These are phyloP conservation scores for Drosophila eohydei DNA, from an alignment of 2,888 invertebrate genomes.

Conservation along the genomic window DNA sequence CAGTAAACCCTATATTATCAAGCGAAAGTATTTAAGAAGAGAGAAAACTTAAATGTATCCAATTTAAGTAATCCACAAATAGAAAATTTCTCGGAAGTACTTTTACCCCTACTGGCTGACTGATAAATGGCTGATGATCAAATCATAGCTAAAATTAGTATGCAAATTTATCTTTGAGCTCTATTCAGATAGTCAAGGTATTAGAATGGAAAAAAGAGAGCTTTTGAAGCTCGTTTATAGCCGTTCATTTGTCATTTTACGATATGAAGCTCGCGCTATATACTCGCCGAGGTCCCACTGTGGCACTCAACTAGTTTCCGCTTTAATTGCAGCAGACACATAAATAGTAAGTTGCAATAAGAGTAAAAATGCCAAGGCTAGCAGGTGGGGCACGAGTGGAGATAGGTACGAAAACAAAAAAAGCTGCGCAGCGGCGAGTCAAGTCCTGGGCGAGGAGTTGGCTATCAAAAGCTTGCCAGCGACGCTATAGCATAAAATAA, in stretches of 20 bases:
- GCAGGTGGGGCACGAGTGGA: constrained; percentile 13
- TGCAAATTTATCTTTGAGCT: neutral
- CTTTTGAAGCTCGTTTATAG: neutral
- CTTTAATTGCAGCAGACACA: constrained; percentile 83
- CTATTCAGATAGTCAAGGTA: no score
- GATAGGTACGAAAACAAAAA: constrained; percentile 16
- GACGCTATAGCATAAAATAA: constrained; percentile 75
- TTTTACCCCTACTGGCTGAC: neutral
- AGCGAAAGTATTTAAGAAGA: neutral
- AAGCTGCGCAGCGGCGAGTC: constrained; percentile 37
- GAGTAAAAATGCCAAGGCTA: constrained; percentile 43
- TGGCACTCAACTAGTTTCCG: constrained; percentile 76
- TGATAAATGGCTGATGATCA: neutral
- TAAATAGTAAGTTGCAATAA: constrained; percentile 81
- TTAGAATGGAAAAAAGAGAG: neutral
- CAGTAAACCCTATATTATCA: neutral
- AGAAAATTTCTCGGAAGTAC: neutral
- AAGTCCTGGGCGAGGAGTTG: constrained; percentile 46
- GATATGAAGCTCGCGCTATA: constrained; percentile 1
- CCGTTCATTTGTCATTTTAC: no score
- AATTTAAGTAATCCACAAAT: neutral
- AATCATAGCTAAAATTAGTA: neutral
- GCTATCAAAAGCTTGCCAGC: constrained; percentile 70
- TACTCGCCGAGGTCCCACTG: constrained; percentile 52
- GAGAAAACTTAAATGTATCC: no score